A percentile compares a stretch with the other conserved stretches of the same genome.
These are phyloP conservation scores for Rosalia funebris DNA, from an alignment of 2,888 invertebrate genomes.

Conservation along the genomic window DNA sequence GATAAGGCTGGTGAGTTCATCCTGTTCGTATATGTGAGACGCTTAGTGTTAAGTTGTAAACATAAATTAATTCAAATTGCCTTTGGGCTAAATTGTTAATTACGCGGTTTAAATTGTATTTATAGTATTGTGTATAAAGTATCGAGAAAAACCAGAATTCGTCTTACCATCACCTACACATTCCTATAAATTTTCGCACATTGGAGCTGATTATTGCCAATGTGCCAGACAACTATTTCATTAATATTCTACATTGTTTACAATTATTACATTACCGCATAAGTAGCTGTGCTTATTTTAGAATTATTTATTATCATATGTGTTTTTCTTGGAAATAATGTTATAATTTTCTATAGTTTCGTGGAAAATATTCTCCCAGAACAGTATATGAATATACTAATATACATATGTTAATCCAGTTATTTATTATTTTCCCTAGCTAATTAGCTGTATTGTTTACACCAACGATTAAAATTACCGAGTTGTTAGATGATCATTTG, in stretches of 20 bases:
- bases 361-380: too few relatives aligned
- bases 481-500: too few relatives aligned
- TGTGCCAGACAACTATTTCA: slow-evolving; percentile 12
- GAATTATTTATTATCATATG: slow-evolving; percentile 27
- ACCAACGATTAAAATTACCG: too few relatives aligned
- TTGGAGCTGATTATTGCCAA: slow-evolving; percentile 1
- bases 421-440: too few relatives aligned
- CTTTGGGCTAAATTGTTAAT: slow-evolving; percentile 12
- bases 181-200: background rate
- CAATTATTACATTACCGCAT: slow-evolving; percentile 23
- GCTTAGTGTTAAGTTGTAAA: background rate
- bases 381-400: too few relatives aligned
- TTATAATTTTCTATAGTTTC: slow-evolving; percentile 13
- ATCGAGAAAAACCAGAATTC: too few relatives aligned
- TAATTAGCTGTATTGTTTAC: too few relatives aligned
- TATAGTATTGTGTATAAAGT: slow-evolving; percentile 2
- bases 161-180: too few relatives aligned
- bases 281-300: slow-evolving; percentile 22
- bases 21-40: background rate
- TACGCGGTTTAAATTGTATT: slow-evolving; percentile 18
- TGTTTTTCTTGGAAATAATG: slow-evolving; percentile 20
- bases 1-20: slow-evolving; percentile 21
- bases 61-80: slow-evolving; percentile 12
- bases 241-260: slow-evolving; percentile 26
- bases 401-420: too few relatives aligned